Evolutionary conservation across 30 jellyfish, hydroid and myxozoan species (phyloP).

Genomic region (Hydractinia echinata): DNA sequence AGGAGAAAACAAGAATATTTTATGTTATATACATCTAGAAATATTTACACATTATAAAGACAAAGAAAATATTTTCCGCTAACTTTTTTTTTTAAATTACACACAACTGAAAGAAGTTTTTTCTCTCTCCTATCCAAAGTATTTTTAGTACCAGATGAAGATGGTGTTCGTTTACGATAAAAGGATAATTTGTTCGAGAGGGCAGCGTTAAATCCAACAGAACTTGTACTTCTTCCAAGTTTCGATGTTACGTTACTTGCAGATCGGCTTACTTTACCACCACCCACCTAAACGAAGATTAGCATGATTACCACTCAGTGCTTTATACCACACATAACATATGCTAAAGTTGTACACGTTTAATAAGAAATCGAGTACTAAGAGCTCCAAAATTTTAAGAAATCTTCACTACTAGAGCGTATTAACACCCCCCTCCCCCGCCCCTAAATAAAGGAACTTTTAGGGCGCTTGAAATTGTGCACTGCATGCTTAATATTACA

Average conservation of each 20-base stretch:
- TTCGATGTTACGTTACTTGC: not conserved
- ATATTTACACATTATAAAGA: no score
- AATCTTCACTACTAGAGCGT: no score
- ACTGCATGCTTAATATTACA: no score
- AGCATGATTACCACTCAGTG: not conserved
- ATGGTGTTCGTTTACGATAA: not conserved
- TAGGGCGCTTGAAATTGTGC: no score
- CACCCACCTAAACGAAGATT: not conserved
- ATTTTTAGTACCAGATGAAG: not conserved
- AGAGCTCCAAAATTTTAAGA: no score
- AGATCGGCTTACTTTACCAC: not conserved
- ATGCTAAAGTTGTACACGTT: not conserved
- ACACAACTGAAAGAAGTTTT: not conserved
- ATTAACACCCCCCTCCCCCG: no score
- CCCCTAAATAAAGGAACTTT: no score
- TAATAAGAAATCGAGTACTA: no score
- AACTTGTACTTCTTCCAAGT: constrained; percentile 5
- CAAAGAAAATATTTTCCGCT: no score
- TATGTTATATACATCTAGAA: no score
- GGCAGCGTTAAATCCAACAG: not conserved
- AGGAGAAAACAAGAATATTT: no score
- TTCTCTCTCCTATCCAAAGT: not conserved
- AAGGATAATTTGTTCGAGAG: constrained; percentile 4
- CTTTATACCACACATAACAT: not conserved
- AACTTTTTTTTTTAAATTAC: not conserved